Percentiles rank a stretch among this genome's conserved stretches.
Conservation (phyloP, 2,113 vertebrate genomes). For the Synchiropus splendidus region DNA sequence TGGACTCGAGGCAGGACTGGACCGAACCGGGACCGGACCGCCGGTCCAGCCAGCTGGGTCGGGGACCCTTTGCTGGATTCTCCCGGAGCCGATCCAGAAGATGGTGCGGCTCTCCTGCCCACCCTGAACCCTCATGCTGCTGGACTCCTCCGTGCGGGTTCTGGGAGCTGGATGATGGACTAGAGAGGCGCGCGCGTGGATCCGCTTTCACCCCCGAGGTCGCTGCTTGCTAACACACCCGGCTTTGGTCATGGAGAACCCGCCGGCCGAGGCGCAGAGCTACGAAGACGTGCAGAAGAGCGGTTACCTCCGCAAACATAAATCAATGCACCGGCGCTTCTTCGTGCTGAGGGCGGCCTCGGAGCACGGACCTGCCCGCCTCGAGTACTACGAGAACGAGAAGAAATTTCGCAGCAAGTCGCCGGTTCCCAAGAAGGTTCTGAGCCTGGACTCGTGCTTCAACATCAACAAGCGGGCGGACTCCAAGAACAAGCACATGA, state of each 20-base stretch:
- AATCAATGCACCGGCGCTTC: constrained; percentile 74
- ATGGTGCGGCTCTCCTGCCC: constrained; percentile 37
- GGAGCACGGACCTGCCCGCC: constrained; percentile 65
- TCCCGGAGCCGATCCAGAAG: constrained; percentile 28
- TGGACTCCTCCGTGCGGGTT: constrained; percentile 36
- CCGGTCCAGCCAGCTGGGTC: no score
- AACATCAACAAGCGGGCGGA: constrained; percentile 77
- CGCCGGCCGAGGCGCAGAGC: constrained; percentile 52
- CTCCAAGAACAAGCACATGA: constrained; percentile 73
- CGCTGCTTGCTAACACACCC: no score
- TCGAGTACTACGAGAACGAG: constrained; percentile 75
- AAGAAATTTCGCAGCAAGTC: constrained; percentile 76
- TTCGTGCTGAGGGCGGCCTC: constrained; percentile 72
- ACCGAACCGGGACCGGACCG: constrained; percentile 53
- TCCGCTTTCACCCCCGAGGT: no score
- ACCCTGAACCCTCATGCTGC: constrained; percentile 41
- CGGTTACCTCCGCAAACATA: constrained; percentile 79
- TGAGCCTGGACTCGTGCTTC: constrained; percentile 69
- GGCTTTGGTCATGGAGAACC: constrained; percentile 70
- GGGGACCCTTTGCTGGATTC: constrained; percentile 48
- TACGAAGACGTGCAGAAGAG: constrained; percentile 70
- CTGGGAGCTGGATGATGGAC: constrained; percentile 38
- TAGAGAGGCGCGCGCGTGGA: no score
- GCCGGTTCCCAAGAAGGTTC: constrained; percentile 63
- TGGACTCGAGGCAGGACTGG: constrained; percentile 22